These are phyloP conservation scores for Dasyornis broadbenti DNA, from an alignment of 2,113 vertebrate species.

Conservation along the genomic window DNA sequence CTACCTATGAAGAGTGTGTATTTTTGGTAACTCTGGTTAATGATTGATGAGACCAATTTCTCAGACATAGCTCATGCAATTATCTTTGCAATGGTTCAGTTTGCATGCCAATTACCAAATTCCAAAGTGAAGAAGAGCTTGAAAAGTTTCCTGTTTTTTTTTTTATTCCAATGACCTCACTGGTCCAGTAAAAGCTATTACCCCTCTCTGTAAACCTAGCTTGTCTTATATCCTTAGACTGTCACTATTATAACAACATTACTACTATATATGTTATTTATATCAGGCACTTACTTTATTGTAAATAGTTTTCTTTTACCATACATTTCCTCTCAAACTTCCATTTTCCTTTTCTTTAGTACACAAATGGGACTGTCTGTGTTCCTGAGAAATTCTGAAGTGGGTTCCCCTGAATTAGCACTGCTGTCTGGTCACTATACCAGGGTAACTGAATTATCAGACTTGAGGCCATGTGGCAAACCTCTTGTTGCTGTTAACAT, in stretches of 20 bases:
- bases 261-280: neutral
- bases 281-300: neutral
- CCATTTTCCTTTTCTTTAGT: neutral
- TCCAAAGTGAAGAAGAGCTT: neutral
- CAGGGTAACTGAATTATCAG: neutral
- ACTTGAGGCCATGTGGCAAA: neutral
- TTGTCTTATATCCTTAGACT: neutral
- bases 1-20: neutral
- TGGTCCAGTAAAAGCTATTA: neutral
- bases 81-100: slow-evolving; percentile 8
- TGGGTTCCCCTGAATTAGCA: neutral
- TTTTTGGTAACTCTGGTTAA: neutral
- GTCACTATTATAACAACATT: neutral
- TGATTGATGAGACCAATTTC: neutral
- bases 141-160: neutral
- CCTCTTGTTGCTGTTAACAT: neutral
- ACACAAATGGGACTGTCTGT: neutral
- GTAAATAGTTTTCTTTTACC: neutral
- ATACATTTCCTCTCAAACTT: neutral
- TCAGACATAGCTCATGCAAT: neutral
- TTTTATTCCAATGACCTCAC: neutral
- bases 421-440: neutral
- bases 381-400: neutral
- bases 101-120: neutral
- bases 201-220: neutral